Percentiles rank a stretch among this genome's conserved stretches.
phyloP scores from a whole-genome alignment of 2,113 vertebrate genomes.

The Ahaetulla prasina region DNA sequence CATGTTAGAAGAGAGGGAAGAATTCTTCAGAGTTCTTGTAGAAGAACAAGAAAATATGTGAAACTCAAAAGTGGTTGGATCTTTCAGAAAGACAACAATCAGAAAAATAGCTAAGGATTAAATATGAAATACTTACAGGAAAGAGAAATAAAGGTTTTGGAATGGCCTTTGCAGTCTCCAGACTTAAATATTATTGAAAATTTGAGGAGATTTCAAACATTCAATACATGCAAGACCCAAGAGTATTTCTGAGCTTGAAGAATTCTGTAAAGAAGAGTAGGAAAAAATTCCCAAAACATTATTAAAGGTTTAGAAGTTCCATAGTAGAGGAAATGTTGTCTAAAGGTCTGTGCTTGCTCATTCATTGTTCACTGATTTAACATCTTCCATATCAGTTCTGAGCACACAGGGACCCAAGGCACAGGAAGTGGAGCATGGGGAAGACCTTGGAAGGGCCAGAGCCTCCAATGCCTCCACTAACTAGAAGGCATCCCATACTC shows the following conservation, averaged over 20 bases:
- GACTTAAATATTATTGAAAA: background rate
- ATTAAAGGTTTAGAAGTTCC: background rate
- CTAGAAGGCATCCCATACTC: background rate
- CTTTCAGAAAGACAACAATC: background rate
- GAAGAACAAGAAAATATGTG: background rate
- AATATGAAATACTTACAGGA: background rate
- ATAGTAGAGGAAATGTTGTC: background rate
- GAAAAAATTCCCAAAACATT: background rate
- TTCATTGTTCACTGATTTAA: background rate
- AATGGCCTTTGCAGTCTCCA: background rate
- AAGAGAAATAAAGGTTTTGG: background rate
- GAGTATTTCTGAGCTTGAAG: background rate
- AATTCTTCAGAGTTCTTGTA: background rate
- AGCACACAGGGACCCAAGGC: background rate
- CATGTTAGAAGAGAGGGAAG: background rate
- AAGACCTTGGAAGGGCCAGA: background rate
- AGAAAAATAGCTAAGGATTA: background rate
- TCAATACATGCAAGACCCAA: background rate
- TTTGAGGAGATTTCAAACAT: background rate
- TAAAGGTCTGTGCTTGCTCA: background rate
- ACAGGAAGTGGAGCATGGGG: background rate
- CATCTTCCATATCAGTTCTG: background rate
- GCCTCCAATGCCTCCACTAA: background rate
- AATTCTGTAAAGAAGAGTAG: background rate
- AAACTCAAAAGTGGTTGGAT: background rate